Conservation (phyloP, 2,888 invertebrate genomes). For the Nemurella pictetii region DNA sequence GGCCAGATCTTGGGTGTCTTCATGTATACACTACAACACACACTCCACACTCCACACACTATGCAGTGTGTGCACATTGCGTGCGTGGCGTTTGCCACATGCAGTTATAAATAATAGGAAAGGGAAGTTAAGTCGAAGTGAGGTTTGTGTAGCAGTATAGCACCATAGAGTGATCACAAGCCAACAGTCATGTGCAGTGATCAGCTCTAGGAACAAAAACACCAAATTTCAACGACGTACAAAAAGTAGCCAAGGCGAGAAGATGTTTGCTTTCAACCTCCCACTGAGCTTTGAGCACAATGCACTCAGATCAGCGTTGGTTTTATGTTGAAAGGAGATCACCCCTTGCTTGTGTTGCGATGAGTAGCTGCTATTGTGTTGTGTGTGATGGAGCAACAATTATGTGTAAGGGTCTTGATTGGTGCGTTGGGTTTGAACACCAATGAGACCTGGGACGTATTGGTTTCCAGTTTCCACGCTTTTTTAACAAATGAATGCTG, state of each 20-base stretch:
- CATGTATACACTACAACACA: too few species aligned
- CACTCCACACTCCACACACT: neutral
- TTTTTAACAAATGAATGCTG: too few species aligned
- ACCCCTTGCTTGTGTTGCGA: neutral
- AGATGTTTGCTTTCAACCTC: neutral
- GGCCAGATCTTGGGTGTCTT: too few species aligned
- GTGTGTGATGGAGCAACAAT: too few species aligned
- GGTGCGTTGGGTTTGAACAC: neutral
- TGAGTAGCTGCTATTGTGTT: neutral
- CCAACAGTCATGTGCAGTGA: neutral
- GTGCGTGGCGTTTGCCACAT: constrained; percentile 1
- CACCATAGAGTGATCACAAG: neutral
- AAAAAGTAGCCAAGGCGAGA: neutral
- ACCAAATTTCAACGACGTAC: neutral
- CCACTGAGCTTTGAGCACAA: neutral
- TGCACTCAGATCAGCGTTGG: neutral
- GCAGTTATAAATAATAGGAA: constrained; percentile 19
- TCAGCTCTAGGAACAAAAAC: neutral
- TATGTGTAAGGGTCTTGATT: too few species aligned
- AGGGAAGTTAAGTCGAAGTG: neutral
- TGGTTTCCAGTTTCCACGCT: neutral
- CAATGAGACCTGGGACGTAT: neutral
- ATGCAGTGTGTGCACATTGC: neutral
- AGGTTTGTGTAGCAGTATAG: neutral
- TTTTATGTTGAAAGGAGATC: neutral